These are phyloP conservation scores for Gerris lacustris DNA, from an alignment of 2,888 invertebrate genomes.

Conservation along the genomic window DNA sequence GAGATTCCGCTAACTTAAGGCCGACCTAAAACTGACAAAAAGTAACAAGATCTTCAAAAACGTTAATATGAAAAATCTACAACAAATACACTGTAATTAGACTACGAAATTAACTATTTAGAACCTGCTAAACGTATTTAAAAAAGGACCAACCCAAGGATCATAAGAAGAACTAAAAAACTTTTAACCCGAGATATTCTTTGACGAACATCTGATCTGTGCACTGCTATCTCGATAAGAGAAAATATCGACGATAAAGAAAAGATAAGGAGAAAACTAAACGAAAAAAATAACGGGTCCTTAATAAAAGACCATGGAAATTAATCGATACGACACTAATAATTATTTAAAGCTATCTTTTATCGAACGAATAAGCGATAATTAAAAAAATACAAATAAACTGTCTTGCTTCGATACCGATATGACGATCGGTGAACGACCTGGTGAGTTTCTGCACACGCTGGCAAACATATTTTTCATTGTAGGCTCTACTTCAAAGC, in stretches of 20 bases:
- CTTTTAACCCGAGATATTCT: not conserved
- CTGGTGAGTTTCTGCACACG: no score
- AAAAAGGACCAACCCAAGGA: constrained; percentile 1
- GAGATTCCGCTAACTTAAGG: not conserved
- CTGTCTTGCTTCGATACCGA: no score
- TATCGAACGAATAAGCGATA: no score
- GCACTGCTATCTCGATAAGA: constrained; percentile 7
- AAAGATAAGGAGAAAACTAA: not conserved
- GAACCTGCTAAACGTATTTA: not conserved
- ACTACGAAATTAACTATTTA: not conserved
- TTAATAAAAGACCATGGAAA: no score
- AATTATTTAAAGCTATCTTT: no score
- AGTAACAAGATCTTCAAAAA: not conserved
- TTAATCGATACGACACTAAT: no score
- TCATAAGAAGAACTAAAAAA: not conserved
- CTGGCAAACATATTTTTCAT: no score
- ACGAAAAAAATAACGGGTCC: not conserved
- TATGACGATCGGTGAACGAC: no score
- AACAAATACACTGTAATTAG: not conserved
- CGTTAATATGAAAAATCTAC: no score
- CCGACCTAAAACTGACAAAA: not conserved
- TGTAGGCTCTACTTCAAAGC: no score
- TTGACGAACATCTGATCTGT: constrained; percentile 7
- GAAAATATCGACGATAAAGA: not conserved
- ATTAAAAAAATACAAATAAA: no score